Conservation (phyloP, 1,140 invertebrate species). For the Ooceraea biroi region DNA sequence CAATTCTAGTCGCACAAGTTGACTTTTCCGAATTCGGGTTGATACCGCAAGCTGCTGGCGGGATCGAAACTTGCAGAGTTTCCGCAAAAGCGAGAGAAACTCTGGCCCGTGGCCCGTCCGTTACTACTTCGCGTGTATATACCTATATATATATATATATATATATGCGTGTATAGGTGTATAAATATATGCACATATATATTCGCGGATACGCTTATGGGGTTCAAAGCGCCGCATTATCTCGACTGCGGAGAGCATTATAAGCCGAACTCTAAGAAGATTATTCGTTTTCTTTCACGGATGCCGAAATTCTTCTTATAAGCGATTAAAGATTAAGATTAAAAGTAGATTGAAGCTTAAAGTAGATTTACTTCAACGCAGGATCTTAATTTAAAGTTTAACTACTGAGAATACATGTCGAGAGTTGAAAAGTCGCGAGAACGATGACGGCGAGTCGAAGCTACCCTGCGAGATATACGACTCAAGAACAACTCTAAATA, state of each 20-base stretch:
- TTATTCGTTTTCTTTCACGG: neutral
- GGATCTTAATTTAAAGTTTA: conserved; percentile 48
- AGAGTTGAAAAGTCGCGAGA: conserved; percentile 16
- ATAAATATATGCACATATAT: neutral
- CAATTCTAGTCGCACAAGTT: conserved; percentile 67
- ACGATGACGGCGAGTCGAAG: conserved; percentile 1
- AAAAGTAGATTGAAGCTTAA: conserved; percentile 45
- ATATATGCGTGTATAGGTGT: neutral
- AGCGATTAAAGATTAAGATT: conserved; percentile 49
- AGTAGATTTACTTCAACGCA: conserved; percentile 19
- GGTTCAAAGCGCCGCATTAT: neutral
- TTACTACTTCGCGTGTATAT: neutral
- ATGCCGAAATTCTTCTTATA: conserved; percentile 27
- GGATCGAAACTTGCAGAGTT: conserved; percentile 34
- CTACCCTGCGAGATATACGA: neutral
- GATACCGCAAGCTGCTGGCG: conserved; percentile 52
- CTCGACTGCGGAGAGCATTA: neutral
- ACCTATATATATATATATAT: conserved; percentile 6
- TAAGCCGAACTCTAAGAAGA: conserved; percentile 2
- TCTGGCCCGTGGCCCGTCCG: conserved; percentile 2
- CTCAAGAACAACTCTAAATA: neutral
- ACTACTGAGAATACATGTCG: conserved; percentile 25
- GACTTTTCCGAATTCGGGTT: conserved; percentile 70
- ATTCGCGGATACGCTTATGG: no score
- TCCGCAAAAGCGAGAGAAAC: conserved; percentile 51